Conservation (phyloP, 2,113 vertebrate species). For the Arvicanthis niloticus region DNA sequence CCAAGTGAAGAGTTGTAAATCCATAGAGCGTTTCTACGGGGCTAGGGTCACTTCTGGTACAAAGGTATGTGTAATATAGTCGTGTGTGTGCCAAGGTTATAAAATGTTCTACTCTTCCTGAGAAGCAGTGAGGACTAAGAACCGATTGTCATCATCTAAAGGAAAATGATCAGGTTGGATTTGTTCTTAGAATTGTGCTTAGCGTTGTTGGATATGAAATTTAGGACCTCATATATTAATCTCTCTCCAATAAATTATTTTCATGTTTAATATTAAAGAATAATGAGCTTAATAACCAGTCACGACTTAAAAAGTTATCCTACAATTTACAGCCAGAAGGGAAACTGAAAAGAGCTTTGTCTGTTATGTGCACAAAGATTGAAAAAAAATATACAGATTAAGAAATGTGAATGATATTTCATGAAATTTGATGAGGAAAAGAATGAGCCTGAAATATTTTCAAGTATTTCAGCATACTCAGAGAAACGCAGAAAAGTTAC, state of each 20-base stretch:
- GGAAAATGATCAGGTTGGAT: not conserved
- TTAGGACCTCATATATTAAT: not conserved
- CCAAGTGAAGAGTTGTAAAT: slow-evolving; percentile 82
- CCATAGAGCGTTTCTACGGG: slow-evolving; percentile 45
- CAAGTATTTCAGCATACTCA: not conserved
- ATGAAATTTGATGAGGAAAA: slow-evolving; percentile 26
- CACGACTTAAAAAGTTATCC: slow-evolving; percentile 1
- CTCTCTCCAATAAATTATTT: not conserved
- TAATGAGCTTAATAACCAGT: not conserved
- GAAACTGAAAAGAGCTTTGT: not conserved
- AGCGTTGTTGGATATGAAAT: not conserved
- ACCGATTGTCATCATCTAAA: not conserved
- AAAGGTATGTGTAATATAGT: slow-evolving; percentile 60
- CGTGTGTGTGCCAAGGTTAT: not conserved
- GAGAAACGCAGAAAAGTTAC: slow-evolving; percentile 43
- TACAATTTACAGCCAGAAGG: not conserved
- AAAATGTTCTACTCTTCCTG: not conserved
- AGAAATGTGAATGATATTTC: not conserved
- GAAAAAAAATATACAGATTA: not conserved
- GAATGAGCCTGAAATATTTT: not conserved
- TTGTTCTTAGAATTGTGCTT: slow-evolving; percentile 15
- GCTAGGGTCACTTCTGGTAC: slow-evolving; percentile 20
- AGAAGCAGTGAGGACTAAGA: not conserved
- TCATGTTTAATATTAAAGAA: slow-evolving; percentile 33
- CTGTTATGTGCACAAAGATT: slow-evolving; percentile 1